A percentile compares a stretch with the other conserved stretches of the same genome.
Evolutionary conservation across 2,797 vertebrate species (phyloP).

Genomic region (Protosalanx chinensis): DNA sequence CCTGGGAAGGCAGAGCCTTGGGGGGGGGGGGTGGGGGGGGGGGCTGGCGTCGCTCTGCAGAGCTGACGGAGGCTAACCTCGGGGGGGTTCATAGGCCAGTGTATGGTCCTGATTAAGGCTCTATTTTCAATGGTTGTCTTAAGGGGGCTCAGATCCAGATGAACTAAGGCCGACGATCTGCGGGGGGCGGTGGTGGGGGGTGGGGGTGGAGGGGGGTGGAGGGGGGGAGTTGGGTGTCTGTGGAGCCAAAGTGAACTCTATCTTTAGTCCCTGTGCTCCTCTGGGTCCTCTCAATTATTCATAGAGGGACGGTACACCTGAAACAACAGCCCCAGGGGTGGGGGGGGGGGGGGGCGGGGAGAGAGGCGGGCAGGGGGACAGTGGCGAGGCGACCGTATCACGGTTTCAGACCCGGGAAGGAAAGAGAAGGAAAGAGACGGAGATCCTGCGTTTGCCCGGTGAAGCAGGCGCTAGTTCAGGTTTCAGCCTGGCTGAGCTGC

Average conservation of each 20-base stretch:
- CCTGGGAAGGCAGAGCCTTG: neutral
- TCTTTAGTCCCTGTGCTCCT: constrained; percentile 38
- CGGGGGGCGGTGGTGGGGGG: neutral
- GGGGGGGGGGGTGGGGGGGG: neutral
- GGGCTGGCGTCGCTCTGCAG: neutral
- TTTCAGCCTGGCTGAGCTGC: neutral
- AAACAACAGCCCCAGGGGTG: constrained; percentile 54
- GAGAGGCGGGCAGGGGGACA: constrained; percentile 35
- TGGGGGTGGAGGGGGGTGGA: constrained; percentile 21
- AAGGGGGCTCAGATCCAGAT: constrained; percentile 27
- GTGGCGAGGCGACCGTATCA: constrained; percentile 12
- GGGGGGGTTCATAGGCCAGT: constrained; percentile 19
- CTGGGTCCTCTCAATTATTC: constrained; percentile 69
- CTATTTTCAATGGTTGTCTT: constrained; percentile 20
- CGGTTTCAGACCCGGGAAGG: constrained; percentile 7
- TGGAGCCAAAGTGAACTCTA: constrained; percentile 39
- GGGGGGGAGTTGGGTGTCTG: constrained; percentile 30
- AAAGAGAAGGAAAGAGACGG: neutral
- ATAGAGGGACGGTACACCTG: constrained; percentile 58
- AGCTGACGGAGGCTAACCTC: neutral
- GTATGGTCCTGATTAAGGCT: constrained; percentile 39
- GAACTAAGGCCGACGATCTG: constrained; percentile 3
- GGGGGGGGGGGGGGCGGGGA: neutral
- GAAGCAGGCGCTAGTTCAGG: neutral
- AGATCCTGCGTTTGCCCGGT: neutral